Evolutionary conservation across 1,140 invertebrate genomes (phyloP).

Genomic region (Drosophila arizonae): DNA sequence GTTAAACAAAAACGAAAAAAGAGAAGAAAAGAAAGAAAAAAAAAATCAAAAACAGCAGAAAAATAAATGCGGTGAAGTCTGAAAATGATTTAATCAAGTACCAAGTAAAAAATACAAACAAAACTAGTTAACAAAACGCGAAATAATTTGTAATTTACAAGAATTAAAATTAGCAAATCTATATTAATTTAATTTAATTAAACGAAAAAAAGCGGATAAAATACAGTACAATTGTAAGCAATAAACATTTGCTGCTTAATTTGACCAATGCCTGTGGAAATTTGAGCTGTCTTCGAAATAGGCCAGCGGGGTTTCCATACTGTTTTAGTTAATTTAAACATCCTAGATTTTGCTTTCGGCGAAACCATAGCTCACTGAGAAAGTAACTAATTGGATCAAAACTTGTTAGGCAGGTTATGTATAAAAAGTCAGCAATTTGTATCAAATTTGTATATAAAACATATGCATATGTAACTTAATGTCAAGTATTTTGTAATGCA

Average conservation of each 20-base stretch:
- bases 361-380: not conserved
- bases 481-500: conserved; percentile 47
- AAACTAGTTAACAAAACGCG: conserved; percentile 44
- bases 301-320: not conserved
- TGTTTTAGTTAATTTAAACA: conserved; percentile 5
- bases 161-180: conserved; percentile 63
- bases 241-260: conserved; percentile 13
- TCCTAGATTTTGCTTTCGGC: not conserved
- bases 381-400: not conserved
- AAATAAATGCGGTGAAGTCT: conserved; percentile 76
- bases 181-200: conserved; percentile 68
- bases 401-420: conserved; percentile 14
- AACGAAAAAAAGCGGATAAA: conserved; percentile 64
- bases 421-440: conserved; percentile 34
- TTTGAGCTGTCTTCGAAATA: not conserved
- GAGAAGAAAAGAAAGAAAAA: conserved; percentile 27
- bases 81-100: conserved; percentile 82
- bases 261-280: conserved; percentile 27
- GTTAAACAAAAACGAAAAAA: conserved; percentile 50
- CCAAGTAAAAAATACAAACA: conserved; percentile 58
- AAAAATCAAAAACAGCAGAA: conserved; percentile 41
- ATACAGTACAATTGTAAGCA: conserved; percentile 49
- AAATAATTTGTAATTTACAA: conserved; percentile 72
- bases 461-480: conserved; percentile 41
- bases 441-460: conserved; percentile 44